Evolutionary conservation across 1,140 invertebrate species (phyloP).

Genomic region (Trachelipus rathkii): DNA sequence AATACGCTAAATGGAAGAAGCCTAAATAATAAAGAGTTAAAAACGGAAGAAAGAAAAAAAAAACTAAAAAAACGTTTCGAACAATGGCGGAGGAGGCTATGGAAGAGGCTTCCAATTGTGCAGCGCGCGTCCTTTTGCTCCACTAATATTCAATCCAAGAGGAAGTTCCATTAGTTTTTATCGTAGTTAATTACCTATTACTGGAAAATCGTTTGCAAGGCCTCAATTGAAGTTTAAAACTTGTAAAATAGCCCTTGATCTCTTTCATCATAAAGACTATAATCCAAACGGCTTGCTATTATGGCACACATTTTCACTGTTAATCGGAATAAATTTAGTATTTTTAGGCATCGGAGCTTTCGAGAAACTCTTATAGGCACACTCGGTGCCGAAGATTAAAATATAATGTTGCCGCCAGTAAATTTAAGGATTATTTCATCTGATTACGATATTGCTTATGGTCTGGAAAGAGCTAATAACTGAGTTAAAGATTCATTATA

Average conservation of each 20-base stretch:
- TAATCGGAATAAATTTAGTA: slow-evolving; percentile 13
- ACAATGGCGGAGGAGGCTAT: too few species aligned
- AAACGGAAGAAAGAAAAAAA: not conserved
- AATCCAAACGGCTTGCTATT: not conserved
- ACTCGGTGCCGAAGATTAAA: slow-evolving; percentile 1
- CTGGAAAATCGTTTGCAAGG: slow-evolving; percentile 3
- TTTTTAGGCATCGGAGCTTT: slow-evolving; percentile 3
- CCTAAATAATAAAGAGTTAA: not conserved
- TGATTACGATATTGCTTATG: slow-evolving; percentile 8
- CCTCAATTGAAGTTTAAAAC: slow-evolving; percentile 8
- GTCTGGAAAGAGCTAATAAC: not conserved
- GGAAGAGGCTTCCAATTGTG: too few species aligned
- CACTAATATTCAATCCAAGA: slow-evolving; percentile 3
- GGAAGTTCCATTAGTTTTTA: slow-evolving; percentile 11
- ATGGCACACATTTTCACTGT: not conserved
- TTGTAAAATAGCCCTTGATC: slow-evolving; percentile 9
- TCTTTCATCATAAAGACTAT: not conserved
- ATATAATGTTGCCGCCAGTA: not conserved
- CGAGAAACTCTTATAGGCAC: not conserved
- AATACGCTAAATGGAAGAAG: too few species aligned
- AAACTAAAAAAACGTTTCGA: not conserved
- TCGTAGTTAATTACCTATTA: slow-evolving; percentile 3
- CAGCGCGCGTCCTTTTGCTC: not conserved
- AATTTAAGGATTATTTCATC: slow-evolving; percentile 13
- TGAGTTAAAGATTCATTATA: slow-evolving; percentile 1